Conservation (phyloP, 2,888 invertebrate genomes). For the Synanthedon formicaeformis region DNA sequence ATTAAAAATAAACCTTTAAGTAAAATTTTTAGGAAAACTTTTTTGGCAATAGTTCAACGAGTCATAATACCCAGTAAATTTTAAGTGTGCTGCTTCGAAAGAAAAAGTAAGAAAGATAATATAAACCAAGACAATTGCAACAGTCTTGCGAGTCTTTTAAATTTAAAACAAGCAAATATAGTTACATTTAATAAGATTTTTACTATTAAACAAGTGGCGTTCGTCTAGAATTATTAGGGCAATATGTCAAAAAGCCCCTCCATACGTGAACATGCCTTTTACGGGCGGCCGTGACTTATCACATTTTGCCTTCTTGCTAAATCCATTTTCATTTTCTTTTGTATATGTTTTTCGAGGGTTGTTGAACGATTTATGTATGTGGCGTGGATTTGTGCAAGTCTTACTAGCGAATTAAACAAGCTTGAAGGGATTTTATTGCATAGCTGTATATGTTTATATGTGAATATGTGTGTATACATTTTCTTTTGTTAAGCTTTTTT, state of each 20-base stretch:
- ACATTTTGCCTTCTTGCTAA: slow-evolving; percentile 22
- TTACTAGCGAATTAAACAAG: background rate
- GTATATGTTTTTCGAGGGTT: slow-evolving; percentile 20
- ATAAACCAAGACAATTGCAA: no score
- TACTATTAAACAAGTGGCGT: background rate
- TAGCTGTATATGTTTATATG: slow-evolving; percentile 20
- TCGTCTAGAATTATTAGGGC: slow-evolving; percentile 6
- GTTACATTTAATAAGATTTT: no score
- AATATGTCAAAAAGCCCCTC: slow-evolving; percentile 20
- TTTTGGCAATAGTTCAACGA: no score
- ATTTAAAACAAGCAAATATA: no score
- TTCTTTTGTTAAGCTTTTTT: background rate
- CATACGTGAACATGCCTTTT: slow-evolving; percentile 15
- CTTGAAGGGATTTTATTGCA: slow-evolving; percentile 22
- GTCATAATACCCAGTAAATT: no score
- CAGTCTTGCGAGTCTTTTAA: no score
- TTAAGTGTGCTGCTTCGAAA: no score
- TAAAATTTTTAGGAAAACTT: no score
- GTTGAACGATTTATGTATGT: background rate
- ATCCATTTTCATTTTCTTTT: slow-evolving; percentile 28
- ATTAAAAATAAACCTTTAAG: no score
- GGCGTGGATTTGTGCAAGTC: background rate
- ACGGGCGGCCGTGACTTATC: slow-evolving; percentile 37
- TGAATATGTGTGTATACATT: background rate
- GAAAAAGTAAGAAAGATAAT: no score